Percentiles rank a stretch among this genome's conserved stretches.
phyloP scores from a whole-genome alignment of 2,797 vertebrate species.

The Hypotaenidia okinawae region DNA sequence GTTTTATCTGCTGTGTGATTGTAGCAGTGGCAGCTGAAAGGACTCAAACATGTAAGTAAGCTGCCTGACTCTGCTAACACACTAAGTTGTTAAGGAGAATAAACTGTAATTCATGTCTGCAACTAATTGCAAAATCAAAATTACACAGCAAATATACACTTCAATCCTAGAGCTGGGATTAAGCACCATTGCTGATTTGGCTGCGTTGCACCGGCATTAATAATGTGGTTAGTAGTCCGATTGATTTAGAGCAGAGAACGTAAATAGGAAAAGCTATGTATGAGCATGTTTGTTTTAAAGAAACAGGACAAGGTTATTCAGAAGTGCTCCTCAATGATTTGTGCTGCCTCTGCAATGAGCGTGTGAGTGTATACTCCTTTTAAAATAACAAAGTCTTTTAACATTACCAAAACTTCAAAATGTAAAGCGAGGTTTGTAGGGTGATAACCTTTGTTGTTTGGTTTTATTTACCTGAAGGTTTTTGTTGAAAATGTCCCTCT shows the following conservation, averaged over 20 bases:
- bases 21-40: background rate
- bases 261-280: background rate
- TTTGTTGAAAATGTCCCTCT: background rate
- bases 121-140: background rate
- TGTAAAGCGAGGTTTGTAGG: background rate
- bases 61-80: rapidly evolving
- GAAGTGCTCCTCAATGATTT: background rate
- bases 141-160: background rate
- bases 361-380: background rate
- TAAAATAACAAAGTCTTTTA: background rate
- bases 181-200: background rate
- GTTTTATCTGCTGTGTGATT: background rate
- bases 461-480: background rate
- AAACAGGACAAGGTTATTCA: background rate
- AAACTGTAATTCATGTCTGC: background rate
- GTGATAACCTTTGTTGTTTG: background rate
- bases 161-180: background rate
- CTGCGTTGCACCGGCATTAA: background rate
- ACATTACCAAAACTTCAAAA: background rate
- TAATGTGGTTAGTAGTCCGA: background rate
- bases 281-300: background rate
- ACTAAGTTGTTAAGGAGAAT: background rate
- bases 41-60: background rate
- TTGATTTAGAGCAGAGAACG: background rate
- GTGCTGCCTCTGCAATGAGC: background rate